Evolutionary conservation across 2,113 vertebrate genomes (phyloP), one percentile per base, ranked within the genome.

Genomic region (Bujurquina vittata): DNA sequence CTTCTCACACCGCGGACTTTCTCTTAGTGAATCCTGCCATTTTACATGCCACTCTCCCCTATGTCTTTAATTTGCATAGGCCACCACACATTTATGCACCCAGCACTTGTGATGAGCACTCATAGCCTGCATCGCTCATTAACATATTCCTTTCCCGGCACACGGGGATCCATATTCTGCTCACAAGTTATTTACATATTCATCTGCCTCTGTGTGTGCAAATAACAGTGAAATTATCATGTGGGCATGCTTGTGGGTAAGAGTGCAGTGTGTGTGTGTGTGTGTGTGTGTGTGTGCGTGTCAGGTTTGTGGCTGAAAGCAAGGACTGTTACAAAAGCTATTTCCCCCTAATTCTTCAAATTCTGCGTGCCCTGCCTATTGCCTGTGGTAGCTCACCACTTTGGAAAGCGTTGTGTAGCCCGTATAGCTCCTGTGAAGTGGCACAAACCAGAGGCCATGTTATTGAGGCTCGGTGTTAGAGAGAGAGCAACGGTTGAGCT

Each of bases 131-230:
- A 75, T 76, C 57, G 52, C 54, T 65, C 81, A 90, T 93, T 88
- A 90, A 85, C 88, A 92, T 82, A 91, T 84, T 88, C 80, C 75
- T 80, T 88, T 58, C 79, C 86, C 83, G 79, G 74, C 91, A 83
- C 84, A 59, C 35, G 83, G 81, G 81, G 85, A 94, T 92, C 81
- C 90, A 82, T 86, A 84, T 79, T 89, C 83, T 79, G 86, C 88
- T 75, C 61, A 40, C 79, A 76, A 63, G 40, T 81, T 83, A 94
- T 94, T 93, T 94, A 77, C 94, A 92, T 93, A 93, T 93, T 93
- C 90, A 91, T 93, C 77, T 85, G 86, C 87, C 85, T 86, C 60
- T 88, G 88, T 89, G 91, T 88, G 92, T 89, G 83, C 85, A 87
- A 94, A 93, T 87, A 91, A 90, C 76, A 75, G 63, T 65, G 81